Base-by-base conservation (phyloP, 2,888 invertebrate species). In the Ditylenchus weischeri region DNA sequence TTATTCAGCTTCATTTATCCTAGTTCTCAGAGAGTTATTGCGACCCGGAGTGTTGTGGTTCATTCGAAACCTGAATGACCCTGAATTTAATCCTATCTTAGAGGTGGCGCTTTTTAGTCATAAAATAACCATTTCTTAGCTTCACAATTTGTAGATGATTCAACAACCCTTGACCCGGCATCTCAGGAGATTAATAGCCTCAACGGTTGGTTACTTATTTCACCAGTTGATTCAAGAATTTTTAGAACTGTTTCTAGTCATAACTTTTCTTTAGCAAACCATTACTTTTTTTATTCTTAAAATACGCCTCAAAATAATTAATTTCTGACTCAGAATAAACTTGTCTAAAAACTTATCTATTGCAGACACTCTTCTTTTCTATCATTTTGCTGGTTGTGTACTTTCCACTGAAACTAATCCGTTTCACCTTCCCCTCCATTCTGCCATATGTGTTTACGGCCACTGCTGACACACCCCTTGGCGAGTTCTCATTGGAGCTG, bases 1-100 rank as follows among this genome's bases (percentile, higher is more conserved):
- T 85, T 98, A 98, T 86, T 96, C 98, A 83, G 98, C 96, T 10
- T 94, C 94, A 0, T 96, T 93, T 83, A 91, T 96, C 57, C 87
- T 93, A 21, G 86, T 98, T 3, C 85, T 98, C 35, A 87, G 96
- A 64, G 96, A 98, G 85, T 62, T 79, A 23, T 84, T 98, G 49
- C 88, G 98, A 64, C 98, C 98, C 0, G 98, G 98, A 0, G 94
- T 96, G 0, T 86, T 98, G 3, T 98, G 96, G 96, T 98, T 98
- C 85, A 87, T 98, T 77, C 88, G 95, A 75, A 98, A 98, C 84
- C 87, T 98, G 68, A 98, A 98, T 84, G 96, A 98, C 86, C 96
- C 98, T 0, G 96, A 98, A 82, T 98, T 98, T 82, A 96, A 95
- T 86, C 98, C 98, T 10, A 94, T 98, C 70, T 94, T 93, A 86